Conservation (phyloP, 2,888 invertebrate genomes). For the Alcis repandata region DNA sequence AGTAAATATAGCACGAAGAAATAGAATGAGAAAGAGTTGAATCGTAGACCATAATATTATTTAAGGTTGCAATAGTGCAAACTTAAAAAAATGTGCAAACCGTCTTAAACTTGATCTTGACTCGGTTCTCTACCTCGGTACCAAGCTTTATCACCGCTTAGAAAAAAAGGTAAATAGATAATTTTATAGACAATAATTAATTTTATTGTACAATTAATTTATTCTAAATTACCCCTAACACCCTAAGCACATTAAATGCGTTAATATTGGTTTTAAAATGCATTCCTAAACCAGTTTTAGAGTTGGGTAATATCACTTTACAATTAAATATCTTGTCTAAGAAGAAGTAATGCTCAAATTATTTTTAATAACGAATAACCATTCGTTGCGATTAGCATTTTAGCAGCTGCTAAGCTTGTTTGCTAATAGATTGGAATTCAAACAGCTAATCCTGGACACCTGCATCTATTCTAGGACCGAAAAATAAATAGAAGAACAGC, state of each 20-base stretch:
- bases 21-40: too few species aligned
- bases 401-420: slow-evolving; percentile 2
- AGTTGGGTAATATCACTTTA: not conserved
- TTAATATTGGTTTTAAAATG: not conserved
- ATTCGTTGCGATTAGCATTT: slow-evolving; percentile 2
- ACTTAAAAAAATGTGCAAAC: too few species aligned
- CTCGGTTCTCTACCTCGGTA: too few species aligned
- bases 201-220: too few species aligned
- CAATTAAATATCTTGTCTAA: not conserved
- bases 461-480: slow-evolving; percentile 1
- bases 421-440: slow-evolving; percentile 1
- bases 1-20: too few species aligned
- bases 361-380: not conserved
- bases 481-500: slow-evolving; percentile 1
- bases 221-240: not conserved
- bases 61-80: too few species aligned
- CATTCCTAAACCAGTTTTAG: slow-evolving; percentile 2
- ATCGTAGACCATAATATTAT: too few species aligned
- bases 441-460: slow-evolving; percentile 3
- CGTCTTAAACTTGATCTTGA: too few species aligned
- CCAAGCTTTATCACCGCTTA: too few species aligned
- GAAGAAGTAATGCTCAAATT: slow-evolving; percentile 6
- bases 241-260: not conserved
- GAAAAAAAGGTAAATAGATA: too few species aligned
- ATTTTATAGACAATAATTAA: too few species aligned